phyloP scores from a whole-genome alignment of 53 echinoderm and acorn worm genomes.

The Paelopatides confundens region DNA sequence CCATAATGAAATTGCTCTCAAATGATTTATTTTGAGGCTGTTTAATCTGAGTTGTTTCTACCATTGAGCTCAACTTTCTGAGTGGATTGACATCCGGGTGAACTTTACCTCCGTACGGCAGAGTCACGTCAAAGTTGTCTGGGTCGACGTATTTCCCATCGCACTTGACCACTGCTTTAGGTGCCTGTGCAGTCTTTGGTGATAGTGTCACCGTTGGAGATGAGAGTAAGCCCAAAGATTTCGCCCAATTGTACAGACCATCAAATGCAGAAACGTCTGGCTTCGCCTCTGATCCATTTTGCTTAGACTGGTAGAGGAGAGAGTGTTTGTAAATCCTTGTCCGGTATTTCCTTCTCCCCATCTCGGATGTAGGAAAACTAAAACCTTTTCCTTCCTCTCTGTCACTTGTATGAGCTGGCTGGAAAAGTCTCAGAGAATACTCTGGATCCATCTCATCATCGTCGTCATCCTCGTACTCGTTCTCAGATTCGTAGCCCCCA shows the following conservation, averaged over 20 bases:
- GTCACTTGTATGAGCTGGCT: not conserved
- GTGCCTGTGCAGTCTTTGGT: not conserved
- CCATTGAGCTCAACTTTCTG: conserved; percentile 90
- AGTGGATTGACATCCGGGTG: conserved; percentile 84
- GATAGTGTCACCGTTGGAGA: not conserved
- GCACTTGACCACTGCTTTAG: conserved; percentile 38
- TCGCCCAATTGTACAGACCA: conserved; percentile 40
- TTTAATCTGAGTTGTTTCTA: conserved; percentile 61
- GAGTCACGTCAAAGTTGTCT: conserved; percentile 81
- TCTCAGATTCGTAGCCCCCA: conserved; percentile 32
- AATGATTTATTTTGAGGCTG: conserved; percentile 28
- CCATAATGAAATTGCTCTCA: conserved; percentile 49
- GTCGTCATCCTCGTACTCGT: conserved; percentile 34
- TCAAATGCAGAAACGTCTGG: conserved; percentile 22
- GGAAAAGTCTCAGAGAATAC: not conserved
- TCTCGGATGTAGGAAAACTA: not conserved
- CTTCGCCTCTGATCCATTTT: not conserved
- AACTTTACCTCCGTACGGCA: conserved; percentile 60
- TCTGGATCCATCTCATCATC: conserved; percentile 13
- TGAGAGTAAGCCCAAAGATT: conserved; percentile 29
- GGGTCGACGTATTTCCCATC: conserved; percentile 85
- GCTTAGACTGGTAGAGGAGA: conserved; percentile 4
- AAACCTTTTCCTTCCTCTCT: not conserved
- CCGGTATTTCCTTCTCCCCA: conserved; percentile 5
- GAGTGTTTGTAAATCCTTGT: conserved; percentile 39